Percentiles rank a stretch among this genome's conserved stretches.
Evolutionary conservation across 2,113 vertebrate genomes (phyloP).

Genomic region (Dicrurus megarhynchus): DNA sequence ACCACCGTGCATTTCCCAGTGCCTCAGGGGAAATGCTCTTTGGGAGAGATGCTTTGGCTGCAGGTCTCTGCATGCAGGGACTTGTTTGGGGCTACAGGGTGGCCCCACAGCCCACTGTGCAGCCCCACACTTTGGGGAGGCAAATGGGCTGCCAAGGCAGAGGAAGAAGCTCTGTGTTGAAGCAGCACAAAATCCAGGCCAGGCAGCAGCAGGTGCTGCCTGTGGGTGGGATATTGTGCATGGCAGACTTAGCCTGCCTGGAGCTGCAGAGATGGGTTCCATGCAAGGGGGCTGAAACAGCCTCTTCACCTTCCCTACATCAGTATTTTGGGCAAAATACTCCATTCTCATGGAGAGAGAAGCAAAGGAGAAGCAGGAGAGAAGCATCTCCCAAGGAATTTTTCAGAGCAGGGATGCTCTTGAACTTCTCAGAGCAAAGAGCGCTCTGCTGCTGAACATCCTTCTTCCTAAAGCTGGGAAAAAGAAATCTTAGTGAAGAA

Average conservation of each 20-base stretch:
- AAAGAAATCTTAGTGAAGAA: neutral
- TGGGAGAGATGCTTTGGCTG: neutral
- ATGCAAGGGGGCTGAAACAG: neutral
- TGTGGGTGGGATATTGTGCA: neutral
- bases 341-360: neutral
- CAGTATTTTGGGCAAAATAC: neutral
- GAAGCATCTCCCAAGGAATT: neutral
- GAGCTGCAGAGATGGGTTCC: neutral
- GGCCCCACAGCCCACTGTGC: neutral
- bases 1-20: accelerated
- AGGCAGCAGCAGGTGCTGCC: neutral
- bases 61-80: neutral
- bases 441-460: neutral
- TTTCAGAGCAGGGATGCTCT: neutral
- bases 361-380: neutral
- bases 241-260: neutral
- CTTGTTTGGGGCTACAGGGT: neutral
- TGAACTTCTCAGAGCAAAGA: neutral
- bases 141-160: accelerated
- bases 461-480: neutral
- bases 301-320: neutral
- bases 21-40: accelerated
- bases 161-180: neutral
- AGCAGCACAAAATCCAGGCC: neutral
- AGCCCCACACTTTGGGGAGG: neutral